These are phyloP conservation scores for Cephalopholis sonnerati DNA, from an alignment of 2,113 vertebrate genomes.

Conservation along the genomic window DNA sequence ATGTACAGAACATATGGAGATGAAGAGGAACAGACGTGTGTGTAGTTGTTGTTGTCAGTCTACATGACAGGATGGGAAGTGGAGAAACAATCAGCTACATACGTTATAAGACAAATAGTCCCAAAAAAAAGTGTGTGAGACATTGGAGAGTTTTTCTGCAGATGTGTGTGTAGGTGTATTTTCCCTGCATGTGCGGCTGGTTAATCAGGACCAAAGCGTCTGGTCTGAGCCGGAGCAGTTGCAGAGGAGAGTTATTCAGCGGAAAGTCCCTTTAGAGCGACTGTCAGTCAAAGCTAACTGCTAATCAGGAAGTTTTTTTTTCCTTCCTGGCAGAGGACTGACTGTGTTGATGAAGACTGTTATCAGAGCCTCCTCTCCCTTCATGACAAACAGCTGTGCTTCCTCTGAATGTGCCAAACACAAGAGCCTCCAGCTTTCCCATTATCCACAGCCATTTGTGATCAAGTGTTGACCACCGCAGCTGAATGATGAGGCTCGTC, in stretches of 20 bases:
- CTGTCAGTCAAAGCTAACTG: slow-evolving; percentile 40
- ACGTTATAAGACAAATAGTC: no score
- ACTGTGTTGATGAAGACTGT: slow-evolving; percentile 39
- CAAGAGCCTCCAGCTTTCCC: slow-evolving; percentile 41
- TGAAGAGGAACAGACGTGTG: not conserved
- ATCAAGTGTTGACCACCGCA: slow-evolving; percentile 10
- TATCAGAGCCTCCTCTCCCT: slow-evolving; percentile 34
- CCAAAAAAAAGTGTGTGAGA: no score
- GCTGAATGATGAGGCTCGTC: slow-evolving; percentile 27
- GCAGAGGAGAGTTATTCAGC: not conserved
- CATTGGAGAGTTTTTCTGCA: not conserved
- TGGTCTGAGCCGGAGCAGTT: not conserved
- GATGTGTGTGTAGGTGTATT: no score
- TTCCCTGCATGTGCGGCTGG: not conserved
- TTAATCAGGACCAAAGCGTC: not conserved
- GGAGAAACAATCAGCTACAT: not conserved
- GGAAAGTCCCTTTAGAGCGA: not conserved
- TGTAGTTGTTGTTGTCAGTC: not conserved
- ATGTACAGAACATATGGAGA: not conserved
- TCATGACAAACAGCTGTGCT: slow-evolving; percentile 56
- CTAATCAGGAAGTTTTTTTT: slow-evolving; percentile 28
- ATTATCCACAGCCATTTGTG: slow-evolving; percentile 41
- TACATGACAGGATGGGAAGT: not conserved
- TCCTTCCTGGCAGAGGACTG: slow-evolving; percentile 7
- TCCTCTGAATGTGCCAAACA: slow-evolving; percentile 38